A percentile compares a stretch with the other conserved stretches of the same genome.
Conservation (phyloP, 1,140 invertebrate genomes). For the Diuraphis noxia region DNA sequence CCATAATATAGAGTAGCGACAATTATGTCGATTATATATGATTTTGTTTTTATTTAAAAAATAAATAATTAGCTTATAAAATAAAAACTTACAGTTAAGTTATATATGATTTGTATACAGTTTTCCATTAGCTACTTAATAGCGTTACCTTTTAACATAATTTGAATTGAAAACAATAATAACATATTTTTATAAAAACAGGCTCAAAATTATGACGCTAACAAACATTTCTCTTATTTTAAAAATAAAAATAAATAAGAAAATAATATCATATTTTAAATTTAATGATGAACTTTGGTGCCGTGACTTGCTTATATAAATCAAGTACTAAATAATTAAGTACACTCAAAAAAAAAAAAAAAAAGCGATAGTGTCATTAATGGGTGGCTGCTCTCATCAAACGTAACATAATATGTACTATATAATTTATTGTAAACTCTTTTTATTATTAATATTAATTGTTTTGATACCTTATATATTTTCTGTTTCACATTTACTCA, state of each 20-base stretch:
- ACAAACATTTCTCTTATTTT: neutral
- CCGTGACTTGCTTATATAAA: no score
- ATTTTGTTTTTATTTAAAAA: neutral
- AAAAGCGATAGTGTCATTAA: no score
- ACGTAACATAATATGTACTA: no score
- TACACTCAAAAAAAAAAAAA: no score
- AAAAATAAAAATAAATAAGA: neutral
- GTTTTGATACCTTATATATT: no score
- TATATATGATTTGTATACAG: neutral
- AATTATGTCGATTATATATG: neutral
- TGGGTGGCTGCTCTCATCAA: no score
- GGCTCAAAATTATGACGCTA: no score
- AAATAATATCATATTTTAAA: neutral
- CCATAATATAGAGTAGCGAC: neutral
- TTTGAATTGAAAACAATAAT: neutral
- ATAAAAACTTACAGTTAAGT: neutral
- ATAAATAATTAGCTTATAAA: conserved; percentile 1
- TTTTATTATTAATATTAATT: no score
- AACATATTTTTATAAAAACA: neutral
- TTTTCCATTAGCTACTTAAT: neutral
- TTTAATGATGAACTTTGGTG: neutral
- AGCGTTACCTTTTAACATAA: neutral
- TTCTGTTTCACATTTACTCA: no score
- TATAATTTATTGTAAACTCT: no score
- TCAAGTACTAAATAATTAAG: no score